Conservation (phyloP, 2,888 invertebrate species). For the Argyresthia albistria region DNA sequence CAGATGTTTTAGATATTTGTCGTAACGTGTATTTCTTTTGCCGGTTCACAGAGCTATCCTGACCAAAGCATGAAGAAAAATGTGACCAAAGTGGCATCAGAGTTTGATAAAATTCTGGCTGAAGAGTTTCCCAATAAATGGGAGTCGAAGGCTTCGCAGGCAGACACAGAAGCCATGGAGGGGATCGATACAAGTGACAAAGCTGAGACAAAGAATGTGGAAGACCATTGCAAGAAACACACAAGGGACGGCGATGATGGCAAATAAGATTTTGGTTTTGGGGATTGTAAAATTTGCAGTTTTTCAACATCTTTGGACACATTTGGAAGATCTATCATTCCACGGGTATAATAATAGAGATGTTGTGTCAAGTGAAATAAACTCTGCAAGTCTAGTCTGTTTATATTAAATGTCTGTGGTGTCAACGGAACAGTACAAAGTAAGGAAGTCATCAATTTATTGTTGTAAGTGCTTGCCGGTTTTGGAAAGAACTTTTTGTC, state of each 20-base stretch:
- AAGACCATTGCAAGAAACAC: slow-evolving; percentile 11
- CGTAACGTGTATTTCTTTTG: background rate
- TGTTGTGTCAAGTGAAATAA: background rate
- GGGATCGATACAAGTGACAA: slow-evolving; percentile 32
- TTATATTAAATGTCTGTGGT: slow-evolving; percentile 54
- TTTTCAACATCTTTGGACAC: background rate
- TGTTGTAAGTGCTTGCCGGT: slow-evolving; percentile 61
- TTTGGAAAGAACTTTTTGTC: slow-evolving; percentile 24
- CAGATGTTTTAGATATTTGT: background rate
- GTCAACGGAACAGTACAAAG: slow-evolving; percentile 57
- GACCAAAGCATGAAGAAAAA: slow-evolving; percentile 57
- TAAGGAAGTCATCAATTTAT: slow-evolving; percentile 54
- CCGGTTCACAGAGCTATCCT: slow-evolving; percentile 45
- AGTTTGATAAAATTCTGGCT: slow-evolving; percentile 55
- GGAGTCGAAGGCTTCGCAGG: slow-evolving; percentile 37
- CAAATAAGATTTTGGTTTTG: slow-evolving; percentile 29
- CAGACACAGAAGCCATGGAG: slow-evolving; percentile 21
- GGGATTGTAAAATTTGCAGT: background rate
- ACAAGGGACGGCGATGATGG: slow-evolving; percentile 29
- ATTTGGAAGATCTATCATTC: background rate
- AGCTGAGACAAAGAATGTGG: slow-evolving; percentile 15
- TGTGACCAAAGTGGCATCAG: slow-evolving; percentile 53
- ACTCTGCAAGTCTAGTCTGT: background rate
- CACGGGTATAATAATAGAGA: too few relatives aligned
- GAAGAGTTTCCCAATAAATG: slow-evolving; percentile 54